phyloP scores from a whole-genome alignment of 1,140 invertebrate species.

The Zaprionus capensis region DNA sequence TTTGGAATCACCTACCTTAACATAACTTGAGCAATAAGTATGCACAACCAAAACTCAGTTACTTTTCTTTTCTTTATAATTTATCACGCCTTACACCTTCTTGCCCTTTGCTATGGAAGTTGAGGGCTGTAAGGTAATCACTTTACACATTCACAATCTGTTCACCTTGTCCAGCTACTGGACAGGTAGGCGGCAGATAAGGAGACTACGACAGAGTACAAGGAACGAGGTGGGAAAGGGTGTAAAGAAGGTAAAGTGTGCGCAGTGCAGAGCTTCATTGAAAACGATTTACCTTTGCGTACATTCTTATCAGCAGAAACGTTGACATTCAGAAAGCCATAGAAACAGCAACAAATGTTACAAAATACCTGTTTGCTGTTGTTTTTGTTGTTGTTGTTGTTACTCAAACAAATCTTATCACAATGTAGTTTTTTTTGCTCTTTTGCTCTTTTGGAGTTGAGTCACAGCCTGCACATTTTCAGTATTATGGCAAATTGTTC shows the following conservation, averaged over 20 bases:
- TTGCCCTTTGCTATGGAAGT: slow-evolving; percentile 25
- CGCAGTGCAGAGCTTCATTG: slow-evolving; percentile 38
- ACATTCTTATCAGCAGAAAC: slow-evolving; percentile 57
- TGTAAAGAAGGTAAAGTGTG: neutral
- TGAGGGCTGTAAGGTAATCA: slow-evolving; percentile 13
- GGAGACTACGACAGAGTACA: neutral
- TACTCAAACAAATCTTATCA: slow-evolving; percentile 64
- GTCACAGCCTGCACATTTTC: slow-evolving; percentile 39
- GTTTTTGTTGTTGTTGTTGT: slow-evolving; percentile 8
- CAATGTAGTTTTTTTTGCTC: slow-evolving; percentile 10
- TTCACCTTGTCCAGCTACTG: slow-evolving; percentile 23
- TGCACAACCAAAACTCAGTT: neutral
- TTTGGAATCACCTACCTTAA: neutral
- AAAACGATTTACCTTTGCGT: slow-evolving; percentile 51
- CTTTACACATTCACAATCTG: slow-evolving; percentile 10
- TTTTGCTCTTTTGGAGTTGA: slow-evolving; percentile 42
- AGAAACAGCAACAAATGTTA: slow-evolving; percentile 51
- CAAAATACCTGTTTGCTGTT: slow-evolving; percentile 47
- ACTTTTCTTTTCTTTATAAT: neutral
- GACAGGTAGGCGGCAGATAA: slow-evolving; percentile 9
- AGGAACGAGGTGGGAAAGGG: neutral
- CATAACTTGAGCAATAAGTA: neutral
- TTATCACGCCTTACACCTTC: neutral
- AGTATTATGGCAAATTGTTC: slow-evolving; percentile 4
- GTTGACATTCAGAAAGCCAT: slow-evolving; percentile 69